These are phyloP conservation scores for Erythrocercus mccallii DNA, from an alignment of 2,113 vertebrate species.

Conservation along the genomic window DNA sequence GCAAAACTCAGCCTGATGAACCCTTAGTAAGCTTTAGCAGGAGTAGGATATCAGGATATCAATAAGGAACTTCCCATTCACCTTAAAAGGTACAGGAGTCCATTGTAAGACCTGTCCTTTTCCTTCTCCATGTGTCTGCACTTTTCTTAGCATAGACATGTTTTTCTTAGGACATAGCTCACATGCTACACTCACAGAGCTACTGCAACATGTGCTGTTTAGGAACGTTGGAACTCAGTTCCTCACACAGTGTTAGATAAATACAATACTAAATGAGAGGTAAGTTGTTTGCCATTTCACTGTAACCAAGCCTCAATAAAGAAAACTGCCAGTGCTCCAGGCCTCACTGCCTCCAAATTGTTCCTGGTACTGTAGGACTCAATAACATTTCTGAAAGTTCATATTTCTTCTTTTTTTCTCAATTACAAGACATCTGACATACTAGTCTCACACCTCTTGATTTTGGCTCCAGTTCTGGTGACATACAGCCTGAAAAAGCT, in stretches of 20 bases:
- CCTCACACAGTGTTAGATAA: not conserved
- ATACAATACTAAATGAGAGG: not conserved
- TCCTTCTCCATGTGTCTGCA: not conserved
- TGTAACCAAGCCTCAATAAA: not conserved
- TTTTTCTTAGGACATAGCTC: too few species aligned
- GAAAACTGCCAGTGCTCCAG: not conserved
- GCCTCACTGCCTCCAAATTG: not conserved
- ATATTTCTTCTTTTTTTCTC: not conserved
- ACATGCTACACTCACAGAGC: not conserved
- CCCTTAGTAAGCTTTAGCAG: not conserved
- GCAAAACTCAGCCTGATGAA: not conserved
- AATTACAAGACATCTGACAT: not conserved
- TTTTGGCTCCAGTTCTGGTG: not conserved
- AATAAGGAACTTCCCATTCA: not conserved
- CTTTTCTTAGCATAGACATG: too few species aligned
- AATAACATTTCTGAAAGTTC: not conserved
- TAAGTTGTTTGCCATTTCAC: not conserved
- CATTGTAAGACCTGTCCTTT: not conserved
- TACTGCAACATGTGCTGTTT: not conserved
- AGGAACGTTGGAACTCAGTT: not conserved
- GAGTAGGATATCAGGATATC: not conserved
- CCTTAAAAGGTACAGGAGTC: not conserved
- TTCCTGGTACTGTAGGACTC: not conserved
- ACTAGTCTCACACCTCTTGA: not conserved
- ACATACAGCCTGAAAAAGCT: not conserved